Base-by-base conservation (phyloP, 2,888 invertebrate species). In the Folsomia candida region DNA sequence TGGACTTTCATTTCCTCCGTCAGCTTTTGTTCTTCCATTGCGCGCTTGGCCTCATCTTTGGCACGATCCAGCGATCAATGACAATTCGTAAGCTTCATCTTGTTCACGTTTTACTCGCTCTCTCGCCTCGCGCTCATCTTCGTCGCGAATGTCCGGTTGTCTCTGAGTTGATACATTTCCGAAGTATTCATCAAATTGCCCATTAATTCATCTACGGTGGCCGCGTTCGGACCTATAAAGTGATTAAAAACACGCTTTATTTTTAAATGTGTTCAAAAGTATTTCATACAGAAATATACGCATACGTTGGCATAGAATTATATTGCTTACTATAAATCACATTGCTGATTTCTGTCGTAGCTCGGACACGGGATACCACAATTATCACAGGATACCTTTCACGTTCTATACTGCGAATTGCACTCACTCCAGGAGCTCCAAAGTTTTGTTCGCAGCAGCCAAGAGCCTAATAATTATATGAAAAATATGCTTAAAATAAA, bases 81-180 rank as follows among this genome's bases (percentile, higher is more conserved):
- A 96, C 82, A 88, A 90, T 83, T 93, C 90, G 84, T 94, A 97
- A 0, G 97, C 97, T 83, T 90, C 89, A 85, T 97, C 96, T 85
- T 97, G 97, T 83, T 97, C 96, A 80, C 89, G 87, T 84, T 95
- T 94, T 67, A 97, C 93, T 80, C 88, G 86, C 84, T 96, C 95
- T 68, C 97, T 85, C 11, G 92, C 94, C 76, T 92, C 91, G 69
- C 97, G 85, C 83, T 96, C 95, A 72, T 92, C 88, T 85, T 97
- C 97, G 81, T 93, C 89, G 54, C 87, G 86, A 70, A 91, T 89
- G 84, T 96, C 96, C 24, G 87, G 85, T 69, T 89, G 86, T 82
- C 92, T 91, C 79, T 90, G 89, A 80, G 91, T 90, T 87, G 85
- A 84, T 86, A 97, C 81, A 94, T 87, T 81, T 96, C 95, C 69